These are phyloP conservation scores for Spheniscus mendiculus DNA, from an alignment of 2,113 vertebrate genomes.

Conservation along the genomic window DNA sequence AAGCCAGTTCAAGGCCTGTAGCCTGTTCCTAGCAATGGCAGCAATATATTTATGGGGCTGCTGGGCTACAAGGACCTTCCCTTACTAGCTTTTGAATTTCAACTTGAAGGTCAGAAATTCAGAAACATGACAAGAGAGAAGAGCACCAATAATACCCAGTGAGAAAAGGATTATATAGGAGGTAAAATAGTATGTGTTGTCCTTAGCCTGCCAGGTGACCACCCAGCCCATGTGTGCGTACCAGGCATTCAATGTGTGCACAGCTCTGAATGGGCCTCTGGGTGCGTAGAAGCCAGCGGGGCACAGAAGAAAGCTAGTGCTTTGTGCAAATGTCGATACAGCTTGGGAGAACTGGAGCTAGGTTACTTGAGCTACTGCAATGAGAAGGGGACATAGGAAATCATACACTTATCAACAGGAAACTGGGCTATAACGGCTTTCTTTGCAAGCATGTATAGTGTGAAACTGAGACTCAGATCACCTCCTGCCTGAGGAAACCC, in stretches of 20 bases:
- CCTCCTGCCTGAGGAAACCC: background rate
- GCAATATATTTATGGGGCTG: background rate
- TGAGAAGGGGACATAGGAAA: background rate
- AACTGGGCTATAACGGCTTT: background rate
- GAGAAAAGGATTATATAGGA: background rate
- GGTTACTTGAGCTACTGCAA: background rate
- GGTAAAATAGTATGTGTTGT: background rate
- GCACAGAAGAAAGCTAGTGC: background rate
- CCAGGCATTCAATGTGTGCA: background rate
- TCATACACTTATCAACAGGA: background rate
- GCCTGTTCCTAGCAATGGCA: background rate
- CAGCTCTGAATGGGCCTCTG: background rate
- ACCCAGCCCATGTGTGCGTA: background rate
- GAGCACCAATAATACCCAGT: background rate
- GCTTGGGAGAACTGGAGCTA: background rate
- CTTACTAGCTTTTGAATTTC: background rate
- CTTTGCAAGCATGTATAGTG: background rate
- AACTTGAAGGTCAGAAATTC: background rate
- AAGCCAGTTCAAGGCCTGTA: background rate
- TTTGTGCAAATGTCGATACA: background rate
- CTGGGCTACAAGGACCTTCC: background rate
- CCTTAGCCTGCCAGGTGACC: background rate
- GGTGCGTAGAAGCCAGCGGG: fast-evolving
- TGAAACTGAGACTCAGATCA: background rate
- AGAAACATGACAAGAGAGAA: background rate